phyloP scores from a whole-genome alignment of 2,888 invertebrate species.

The Liodrosophila aerea region DNA sequence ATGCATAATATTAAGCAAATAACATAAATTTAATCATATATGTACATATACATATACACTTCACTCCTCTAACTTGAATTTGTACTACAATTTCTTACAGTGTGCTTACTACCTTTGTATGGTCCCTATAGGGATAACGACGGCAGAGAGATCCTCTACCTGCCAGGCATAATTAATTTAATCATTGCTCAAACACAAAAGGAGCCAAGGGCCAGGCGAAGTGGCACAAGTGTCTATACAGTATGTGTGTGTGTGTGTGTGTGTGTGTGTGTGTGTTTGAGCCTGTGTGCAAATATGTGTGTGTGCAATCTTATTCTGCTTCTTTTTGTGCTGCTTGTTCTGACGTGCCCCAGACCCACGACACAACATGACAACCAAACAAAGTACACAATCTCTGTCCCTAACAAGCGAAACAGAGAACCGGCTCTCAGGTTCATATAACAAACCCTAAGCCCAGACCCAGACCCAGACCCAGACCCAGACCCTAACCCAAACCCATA shows the following conservation, averaged over 20 bases:
- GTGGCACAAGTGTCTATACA: slow-evolving; percentile 51
- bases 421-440: slow-evolving; percentile 32
- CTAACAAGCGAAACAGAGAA: slow-evolving; percentile 57
- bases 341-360: slow-evolving; percentile 72
- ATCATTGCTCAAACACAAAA: slow-evolving; percentile 68
- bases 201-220: slow-evolving; percentile 24
- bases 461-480: not conserved
- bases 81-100: no score
- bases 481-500: not conserved
- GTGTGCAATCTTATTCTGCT: slow-evolving; percentile 45
- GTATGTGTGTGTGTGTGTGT: slow-evolving; percentile 3
- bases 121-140: not conserved
- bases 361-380: slow-evolving; percentile 33
- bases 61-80: no score
- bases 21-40: no score
- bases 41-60: no score
- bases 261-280: not conserved
- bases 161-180: slow-evolving; percentile 75
- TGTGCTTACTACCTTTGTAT: no score
- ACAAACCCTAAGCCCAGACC: slow-evolving; percentile 17
- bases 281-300: not conserved
- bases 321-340: no score
- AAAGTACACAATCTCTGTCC: slow-evolving; percentile 50
- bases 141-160: slow-evolving; percentile 42
- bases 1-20: no score